phyloP scores from a whole-genome alignment of 2,797 vertebrate species.

The Sylvia borin region DNA sequence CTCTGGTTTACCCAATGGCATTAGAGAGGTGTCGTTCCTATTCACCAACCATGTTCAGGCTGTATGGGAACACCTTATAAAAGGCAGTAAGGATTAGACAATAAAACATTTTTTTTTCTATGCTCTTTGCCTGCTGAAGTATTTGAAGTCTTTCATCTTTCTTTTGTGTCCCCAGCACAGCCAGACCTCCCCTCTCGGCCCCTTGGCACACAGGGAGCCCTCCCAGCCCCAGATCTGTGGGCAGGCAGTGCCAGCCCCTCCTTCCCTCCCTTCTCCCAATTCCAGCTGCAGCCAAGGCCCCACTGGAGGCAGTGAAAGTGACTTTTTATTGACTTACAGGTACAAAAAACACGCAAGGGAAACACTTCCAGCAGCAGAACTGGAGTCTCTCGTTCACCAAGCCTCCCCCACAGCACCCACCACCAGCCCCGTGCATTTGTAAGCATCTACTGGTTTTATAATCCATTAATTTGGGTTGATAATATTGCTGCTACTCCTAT shows the following conservation, averaged over 20 bases:
- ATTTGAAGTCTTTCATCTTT: too few relatives aligned
- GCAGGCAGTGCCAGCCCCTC: not conserved
- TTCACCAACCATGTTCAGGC: too few relatives aligned
- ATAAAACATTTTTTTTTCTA: too few relatives aligned
- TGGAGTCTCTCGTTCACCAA: not conserved
- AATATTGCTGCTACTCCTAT: not conserved
- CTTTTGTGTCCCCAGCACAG: not conserved
- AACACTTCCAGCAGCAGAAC: not conserved
- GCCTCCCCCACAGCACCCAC: not conserved
- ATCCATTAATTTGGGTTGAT: not conserved
- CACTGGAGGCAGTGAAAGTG: not conserved
- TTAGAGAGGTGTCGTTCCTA: too few relatives aligned
- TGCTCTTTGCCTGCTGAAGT: too few relatives aligned
- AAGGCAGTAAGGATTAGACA: too few relatives aligned
- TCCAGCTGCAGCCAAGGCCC: not conserved
- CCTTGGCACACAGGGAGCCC: not conserved
- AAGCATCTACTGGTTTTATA: not conserved
- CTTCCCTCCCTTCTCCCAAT: not conserved
- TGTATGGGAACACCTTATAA: too few relatives aligned
- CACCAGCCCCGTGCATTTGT: not conserved
- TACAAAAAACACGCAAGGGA: not conserved
- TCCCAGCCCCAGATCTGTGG: not conserved
- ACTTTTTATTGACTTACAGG: constrained; percentile 43
- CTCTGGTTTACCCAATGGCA: too few relatives aligned
- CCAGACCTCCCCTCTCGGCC: not conserved